Percentiles rank a stretch among this genome's conserved stretches.
Evolutionary conservation across 2,113 vertebrate species (phyloP).

Genomic region (Ptilorrhoa leucosticta): DNA sequence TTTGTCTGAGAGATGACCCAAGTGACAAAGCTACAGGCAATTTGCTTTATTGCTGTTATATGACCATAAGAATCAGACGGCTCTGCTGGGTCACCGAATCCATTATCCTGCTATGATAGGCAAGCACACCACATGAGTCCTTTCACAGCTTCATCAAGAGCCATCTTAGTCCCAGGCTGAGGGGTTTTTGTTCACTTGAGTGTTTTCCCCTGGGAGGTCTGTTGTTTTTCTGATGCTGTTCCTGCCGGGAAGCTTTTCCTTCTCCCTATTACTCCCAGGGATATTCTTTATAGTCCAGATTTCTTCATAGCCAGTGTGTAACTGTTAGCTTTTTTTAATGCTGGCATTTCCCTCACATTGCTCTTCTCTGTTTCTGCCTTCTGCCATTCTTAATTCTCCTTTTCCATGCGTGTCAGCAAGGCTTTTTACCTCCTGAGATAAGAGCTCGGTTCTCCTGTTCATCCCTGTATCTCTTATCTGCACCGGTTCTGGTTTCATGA

Average conservation of each 20-base stretch:
- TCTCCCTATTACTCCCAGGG: not conserved
- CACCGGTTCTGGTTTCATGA: not conserved
- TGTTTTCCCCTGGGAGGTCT: not conserved
- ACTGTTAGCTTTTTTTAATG: not conserved
- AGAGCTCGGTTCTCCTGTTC: not conserved
- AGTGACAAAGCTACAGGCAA: not conserved
- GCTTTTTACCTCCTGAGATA: not conserved
- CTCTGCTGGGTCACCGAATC: not conserved
- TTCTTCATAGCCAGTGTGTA: not conserved
- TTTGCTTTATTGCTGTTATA: not conserved
- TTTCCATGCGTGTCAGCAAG: not conserved
- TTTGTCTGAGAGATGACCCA: not conserved
- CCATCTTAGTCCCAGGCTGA: not conserved
- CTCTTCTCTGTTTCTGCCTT: not conserved
- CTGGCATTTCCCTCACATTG: not conserved
- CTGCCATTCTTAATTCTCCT: not conserved
- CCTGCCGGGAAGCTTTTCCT: not conserved
- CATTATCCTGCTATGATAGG: not conserved
- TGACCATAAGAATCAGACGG: not conserved
- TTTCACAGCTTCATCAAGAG: not conserved
- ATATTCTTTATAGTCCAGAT: not conserved
- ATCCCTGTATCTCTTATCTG: not conserved
- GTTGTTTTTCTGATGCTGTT: not conserved
- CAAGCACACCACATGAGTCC: not conserved
- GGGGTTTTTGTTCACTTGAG: not conserved